Evolutionary conservation across 1,140 invertebrate genomes (phyloP), one percentile per base, ranked within the genome.

Genomic region (Hyposmocoma kahamanoa): DNA sequence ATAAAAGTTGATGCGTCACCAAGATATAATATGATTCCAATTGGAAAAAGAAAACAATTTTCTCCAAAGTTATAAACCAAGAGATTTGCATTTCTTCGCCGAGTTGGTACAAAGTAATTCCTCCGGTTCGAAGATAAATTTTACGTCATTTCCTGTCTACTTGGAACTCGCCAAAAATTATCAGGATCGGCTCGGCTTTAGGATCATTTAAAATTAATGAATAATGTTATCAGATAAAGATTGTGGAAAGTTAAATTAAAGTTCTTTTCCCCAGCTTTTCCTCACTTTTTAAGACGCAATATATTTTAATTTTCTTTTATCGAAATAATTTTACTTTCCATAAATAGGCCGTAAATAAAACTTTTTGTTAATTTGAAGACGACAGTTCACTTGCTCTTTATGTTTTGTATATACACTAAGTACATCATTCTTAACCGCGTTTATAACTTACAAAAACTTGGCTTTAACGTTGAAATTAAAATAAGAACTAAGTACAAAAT

Each of bases 171-270:
- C 64, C 56, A 66, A 72, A 81, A 79, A 83, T 83, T 76, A 78
- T 83, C 73, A 76, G 65, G 69, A 76, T 83, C 72, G 73, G 58
- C 63, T 58, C 43, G 60, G 61, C 72, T 81, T 71, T 61, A 62
- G 54, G 58, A 67, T 67, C 65, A 73, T 81, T 83, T 76, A 81
- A 84, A 83, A 83, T 84, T 84, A 83, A 81, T 84, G 81, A 84
- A 84, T 81, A 83, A 76, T 84, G 75, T 83, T 83, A 81, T 84
- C 81, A 73, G 72, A 83, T 84, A 84, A 84, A 72, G 79, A 78
- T 81, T 69, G 62, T 63, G 66, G 49, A 62, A 83, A 81, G 77
- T 83, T 83, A 81, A 84, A 83, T 84, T 84, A 79, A 81, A 84
- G 69, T 82, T 81, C 64, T 79, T 72, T 75, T 79, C 38, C 56